phyloP scores from a whole-genome alignment of 35 echinoderm and acorn worm genomes.

The Eucidaris tribuloides region DNA sequence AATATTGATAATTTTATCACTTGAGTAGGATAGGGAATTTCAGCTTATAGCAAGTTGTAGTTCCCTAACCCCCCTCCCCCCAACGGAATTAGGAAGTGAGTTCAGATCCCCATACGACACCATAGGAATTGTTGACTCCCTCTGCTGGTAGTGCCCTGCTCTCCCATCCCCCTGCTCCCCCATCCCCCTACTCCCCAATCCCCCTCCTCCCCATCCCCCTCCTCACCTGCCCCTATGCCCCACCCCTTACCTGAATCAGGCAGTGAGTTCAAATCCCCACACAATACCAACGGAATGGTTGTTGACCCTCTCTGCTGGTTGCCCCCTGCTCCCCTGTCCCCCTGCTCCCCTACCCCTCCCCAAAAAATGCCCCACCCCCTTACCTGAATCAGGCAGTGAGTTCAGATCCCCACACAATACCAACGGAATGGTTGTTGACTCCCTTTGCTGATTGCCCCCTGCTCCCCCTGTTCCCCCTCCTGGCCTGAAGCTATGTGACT shows the following conservation, averaged over 20 bases:
- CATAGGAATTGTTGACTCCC: neutral
- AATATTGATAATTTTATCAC: too few species aligned
- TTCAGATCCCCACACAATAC: slow-evolving; percentile 95
- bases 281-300: neutral
- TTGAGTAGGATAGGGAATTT: too few species aligned
- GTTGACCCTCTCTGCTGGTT: neutral
- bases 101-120: neutral
- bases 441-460: neutral
- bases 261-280: too few species aligned
- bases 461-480: slow-evolving; percentile 27
- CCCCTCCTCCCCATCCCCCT: neutral
- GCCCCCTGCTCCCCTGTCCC: neutral
- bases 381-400: slow-evolving; percentile 97
- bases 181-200: too few species aligned
- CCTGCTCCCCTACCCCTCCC: neutral
- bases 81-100: too few species aligned
- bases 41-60: too few species aligned
- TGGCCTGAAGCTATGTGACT: slow-evolving; percentile 82
- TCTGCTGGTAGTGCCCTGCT: neutral
- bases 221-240: neutral
- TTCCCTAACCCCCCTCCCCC: too few species aligned
- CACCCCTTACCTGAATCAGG: slow-evolving; percentile 75
- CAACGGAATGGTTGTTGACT: slow-evolving; percentile 55
- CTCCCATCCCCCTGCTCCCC: too few species aligned
- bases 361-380: slow-evolving; percentile 47